phyloP scores from a whole-genome alignment of 2,888 invertebrate genomes.

The Agrotis ipsilon region DNA sequence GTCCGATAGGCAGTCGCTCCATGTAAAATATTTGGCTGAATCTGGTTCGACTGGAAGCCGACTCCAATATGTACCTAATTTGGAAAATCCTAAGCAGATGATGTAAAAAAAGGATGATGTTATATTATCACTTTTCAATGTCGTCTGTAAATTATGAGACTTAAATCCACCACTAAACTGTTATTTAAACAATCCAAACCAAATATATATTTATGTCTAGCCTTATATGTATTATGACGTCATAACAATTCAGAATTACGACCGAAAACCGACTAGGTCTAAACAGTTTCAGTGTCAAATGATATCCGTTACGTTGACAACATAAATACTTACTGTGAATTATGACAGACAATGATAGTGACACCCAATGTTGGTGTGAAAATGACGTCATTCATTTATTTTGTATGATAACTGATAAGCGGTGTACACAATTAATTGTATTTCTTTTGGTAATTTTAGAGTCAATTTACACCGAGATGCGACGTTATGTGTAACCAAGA shows the following conservation, averaged over 20 bases:
- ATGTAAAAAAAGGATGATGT: too few relatives aligned
- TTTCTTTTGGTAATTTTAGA: conserved; percentile 4
- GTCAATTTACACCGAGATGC: too few relatives aligned
- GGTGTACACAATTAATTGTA: conserved; percentile 8
- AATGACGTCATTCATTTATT: conserved; percentile 52
- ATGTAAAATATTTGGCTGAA: too few relatives aligned
- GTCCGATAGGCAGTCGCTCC: too few relatives aligned
- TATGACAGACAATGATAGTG: conserved; percentile 37
- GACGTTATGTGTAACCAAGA: too few relatives aligned
- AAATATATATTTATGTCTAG: neutral
- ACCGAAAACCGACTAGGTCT: conserved; percentile 1
- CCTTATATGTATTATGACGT: neutral
- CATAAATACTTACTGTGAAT: conserved; percentile 39
- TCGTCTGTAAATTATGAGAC: neutral
- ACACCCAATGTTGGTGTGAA: conserved; percentile 26
- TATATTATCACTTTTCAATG: neutral
- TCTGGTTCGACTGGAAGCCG: too few relatives aligned
- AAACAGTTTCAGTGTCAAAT: conserved; percentile 35
- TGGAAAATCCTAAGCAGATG: too few relatives aligned
- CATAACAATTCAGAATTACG: conserved; percentile 8
- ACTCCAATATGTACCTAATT: too few relatives aligned
- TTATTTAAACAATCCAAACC: conserved; percentile 16
- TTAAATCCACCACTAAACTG: neutral
- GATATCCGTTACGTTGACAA: conserved; percentile 26
- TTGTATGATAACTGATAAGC: conserved; percentile 52